phyloP scores from a whole-genome alignment of 2,797 vertebrate species.

The Tachyglossus aculeatus region DNA sequence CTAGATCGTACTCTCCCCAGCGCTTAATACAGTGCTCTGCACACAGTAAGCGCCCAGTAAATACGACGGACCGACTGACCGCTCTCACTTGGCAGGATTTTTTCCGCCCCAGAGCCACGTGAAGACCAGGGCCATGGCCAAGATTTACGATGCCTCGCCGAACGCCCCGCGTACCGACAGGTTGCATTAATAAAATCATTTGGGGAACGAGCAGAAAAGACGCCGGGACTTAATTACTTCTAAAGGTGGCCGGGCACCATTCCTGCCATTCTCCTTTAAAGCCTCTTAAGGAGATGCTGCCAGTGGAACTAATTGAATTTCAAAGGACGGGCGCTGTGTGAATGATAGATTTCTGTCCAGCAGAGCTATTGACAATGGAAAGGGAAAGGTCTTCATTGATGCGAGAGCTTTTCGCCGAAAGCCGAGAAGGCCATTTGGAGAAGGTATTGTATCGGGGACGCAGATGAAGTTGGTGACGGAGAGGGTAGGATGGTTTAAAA shows the following conservation, averaged over 20 bases:
- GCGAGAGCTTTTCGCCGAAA: constrained; percentile 34
- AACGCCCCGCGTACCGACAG: constrained; percentile 43
- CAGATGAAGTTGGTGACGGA: constrained; percentile 37
- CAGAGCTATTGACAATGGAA: constrained; percentile 54
- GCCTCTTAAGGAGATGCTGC: constrained; percentile 32
- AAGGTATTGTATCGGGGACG: constrained; percentile 23
- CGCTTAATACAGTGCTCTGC: too few species aligned
- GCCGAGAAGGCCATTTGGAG: constrained; percentile 50
- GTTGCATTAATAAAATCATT: constrained; percentile 55
- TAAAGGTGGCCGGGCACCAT: constrained; percentile 33
- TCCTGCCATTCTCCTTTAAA: constrained; percentile 56
- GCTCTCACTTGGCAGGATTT: too few species aligned
- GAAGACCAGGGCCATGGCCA: too few species aligned
- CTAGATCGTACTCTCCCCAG: too few species aligned
- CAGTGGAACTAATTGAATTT: constrained; percentile 64
- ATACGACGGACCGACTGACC: too few species aligned
- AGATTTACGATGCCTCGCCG: constrained; percentile 44
- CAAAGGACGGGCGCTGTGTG: constrained; percentile 48
- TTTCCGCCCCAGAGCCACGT: too few species aligned
- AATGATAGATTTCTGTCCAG: constrained; percentile 66
- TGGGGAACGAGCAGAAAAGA: constrained; percentile 59
- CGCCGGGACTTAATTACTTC: constrained; percentile 54
- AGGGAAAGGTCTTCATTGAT: constrained; percentile 58
- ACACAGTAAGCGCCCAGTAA: too few species aligned
- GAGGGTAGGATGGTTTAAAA: constrained; percentile 3